phyloP scores from a whole-genome alignment of 2,797 vertebrate genomes.

The Scleropages formosus region DNA sequence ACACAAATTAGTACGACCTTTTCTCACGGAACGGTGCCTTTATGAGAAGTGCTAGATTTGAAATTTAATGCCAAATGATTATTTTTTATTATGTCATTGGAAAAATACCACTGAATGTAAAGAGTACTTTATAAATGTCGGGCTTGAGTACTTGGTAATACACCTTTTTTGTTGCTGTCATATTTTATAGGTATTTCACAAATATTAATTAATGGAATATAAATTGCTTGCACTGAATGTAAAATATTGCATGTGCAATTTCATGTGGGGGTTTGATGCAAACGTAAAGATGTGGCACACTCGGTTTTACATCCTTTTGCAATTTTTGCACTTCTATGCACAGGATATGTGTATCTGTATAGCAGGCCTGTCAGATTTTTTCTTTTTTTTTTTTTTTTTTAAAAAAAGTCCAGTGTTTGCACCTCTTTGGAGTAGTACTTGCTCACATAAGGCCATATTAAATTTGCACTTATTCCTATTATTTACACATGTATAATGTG shows the following conservation, averaged over 20 bases:
- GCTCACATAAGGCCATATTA: background rate
- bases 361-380: background rate
- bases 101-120: background rate
- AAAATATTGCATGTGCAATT: slow-evolving; percentile 10
- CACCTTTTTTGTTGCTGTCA: background rate
- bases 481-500: no score
- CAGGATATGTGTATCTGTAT: no score
- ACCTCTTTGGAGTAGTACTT: slow-evolving; percentile 12
- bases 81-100: background rate
- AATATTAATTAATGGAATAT: background rate
- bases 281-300: background rate
- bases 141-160: background rate
- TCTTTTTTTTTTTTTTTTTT: background rate
- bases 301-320: slow-evolving; percentile 4
- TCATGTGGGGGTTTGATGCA: background rate
- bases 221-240: background rate
- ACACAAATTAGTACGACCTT: slow-evolving; percentile 6
- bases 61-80: background rate
- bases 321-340: slow-evolving; percentile 20
- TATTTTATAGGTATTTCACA: background rate
- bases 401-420: slow-evolving; percentile 11
- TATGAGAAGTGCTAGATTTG: no score
- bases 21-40: background rate
- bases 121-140: background rate
- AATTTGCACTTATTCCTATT: background rate